A percentile compares a stretch with the other conserved stretches of the same genome.
Evolutionary conservation across 2,797 vertebrate genomes (phyloP).

Genomic region (Cynopterus sphinx): DNA sequence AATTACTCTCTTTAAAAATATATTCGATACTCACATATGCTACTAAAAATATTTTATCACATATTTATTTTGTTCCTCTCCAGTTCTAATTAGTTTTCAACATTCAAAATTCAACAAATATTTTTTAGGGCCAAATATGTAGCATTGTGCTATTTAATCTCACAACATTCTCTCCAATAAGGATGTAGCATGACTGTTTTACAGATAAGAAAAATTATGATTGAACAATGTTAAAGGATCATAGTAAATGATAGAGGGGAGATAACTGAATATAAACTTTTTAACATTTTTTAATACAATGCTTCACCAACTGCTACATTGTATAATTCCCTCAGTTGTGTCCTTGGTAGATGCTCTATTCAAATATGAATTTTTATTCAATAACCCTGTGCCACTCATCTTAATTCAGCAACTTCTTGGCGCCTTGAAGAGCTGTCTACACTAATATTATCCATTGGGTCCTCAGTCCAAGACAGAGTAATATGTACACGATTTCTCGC

Average conservation of each 20-base stretch:
- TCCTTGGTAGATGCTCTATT: background rate
- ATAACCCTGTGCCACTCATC: background rate
- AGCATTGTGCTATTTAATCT: background rate
- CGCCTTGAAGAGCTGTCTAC: background rate
- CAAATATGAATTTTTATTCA: background rate
- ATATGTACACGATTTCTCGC: too few species aligned
- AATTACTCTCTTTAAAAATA: background rate
- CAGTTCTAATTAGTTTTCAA: conserved; percentile 25
- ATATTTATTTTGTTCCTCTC: background rate
- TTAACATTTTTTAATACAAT: background rate
- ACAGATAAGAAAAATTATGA: background rate
- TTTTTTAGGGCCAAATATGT: background rate
- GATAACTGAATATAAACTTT: background rate
- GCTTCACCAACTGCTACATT: background rate
- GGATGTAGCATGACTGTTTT: background rate
- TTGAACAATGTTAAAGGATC: background rate
- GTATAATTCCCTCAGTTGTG: background rate
- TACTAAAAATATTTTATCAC: background rate
- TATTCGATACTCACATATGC: background rate
- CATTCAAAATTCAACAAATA: background rate
- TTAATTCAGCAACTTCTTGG: background rate
- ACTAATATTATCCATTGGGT: background rate
- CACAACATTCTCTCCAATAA: background rate
- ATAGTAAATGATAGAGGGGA: background rate
- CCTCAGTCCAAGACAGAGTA: background rate